Percentiles rank a stretch among this genome's conserved stretches.
These are phyloP conservation scores for Sinocyclocheilus grahami DNA, from an alignment of 2,113 vertebrate species.

Conservation along the genomic window DNA sequence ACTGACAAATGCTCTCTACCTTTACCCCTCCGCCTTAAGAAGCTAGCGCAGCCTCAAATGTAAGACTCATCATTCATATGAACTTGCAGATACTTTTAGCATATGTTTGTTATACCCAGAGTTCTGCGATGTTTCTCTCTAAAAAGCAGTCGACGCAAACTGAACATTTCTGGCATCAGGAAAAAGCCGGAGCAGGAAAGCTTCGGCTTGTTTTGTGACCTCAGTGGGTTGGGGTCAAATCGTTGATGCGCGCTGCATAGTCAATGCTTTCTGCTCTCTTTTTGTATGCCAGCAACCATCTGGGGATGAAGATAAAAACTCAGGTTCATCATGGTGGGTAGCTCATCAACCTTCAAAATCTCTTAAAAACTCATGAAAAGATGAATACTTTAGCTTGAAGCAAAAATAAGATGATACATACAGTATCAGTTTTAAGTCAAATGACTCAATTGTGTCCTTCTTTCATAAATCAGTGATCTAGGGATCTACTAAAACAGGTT, in stretches of 20 bases:
- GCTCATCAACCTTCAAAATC: slow-evolving; percentile 21
- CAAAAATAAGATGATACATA: not conserved
- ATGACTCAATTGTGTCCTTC: not conserved
- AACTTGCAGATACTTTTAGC: not conserved
- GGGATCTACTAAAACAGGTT: not conserved
- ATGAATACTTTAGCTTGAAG: not conserved
- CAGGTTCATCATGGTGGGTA: not conserved
- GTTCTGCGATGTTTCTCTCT: not conserved
- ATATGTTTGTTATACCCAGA: slow-evolving; percentile 22
- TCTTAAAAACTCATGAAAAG: not conserved
- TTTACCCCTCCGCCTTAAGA: not conserved
- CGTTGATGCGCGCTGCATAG: slow-evolving; percentile 39
- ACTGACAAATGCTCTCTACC: not conserved
- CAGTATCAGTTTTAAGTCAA: not conserved
- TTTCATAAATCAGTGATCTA: not conserved
- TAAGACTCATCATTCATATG: not conserved
- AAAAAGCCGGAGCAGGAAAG: slow-evolving; percentile 47
- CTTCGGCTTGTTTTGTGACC: slow-evolving; percentile 57
- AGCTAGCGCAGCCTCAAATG: not conserved
- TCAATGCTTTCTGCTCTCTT: slow-evolving; percentile 44
- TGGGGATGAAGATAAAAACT: slow-evolving; percentile 16
- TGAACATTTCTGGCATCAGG: slow-evolving; percentile 45
- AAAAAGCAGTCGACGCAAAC: not conserved
- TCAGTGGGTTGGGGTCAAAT: slow-evolving; percentile 50
- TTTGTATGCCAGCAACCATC: slow-evolving; percentile 14